phyloP scores from a whole-genome alignment of 1,140 invertebrate genomes.

The Magallana ariakensis region DNA sequence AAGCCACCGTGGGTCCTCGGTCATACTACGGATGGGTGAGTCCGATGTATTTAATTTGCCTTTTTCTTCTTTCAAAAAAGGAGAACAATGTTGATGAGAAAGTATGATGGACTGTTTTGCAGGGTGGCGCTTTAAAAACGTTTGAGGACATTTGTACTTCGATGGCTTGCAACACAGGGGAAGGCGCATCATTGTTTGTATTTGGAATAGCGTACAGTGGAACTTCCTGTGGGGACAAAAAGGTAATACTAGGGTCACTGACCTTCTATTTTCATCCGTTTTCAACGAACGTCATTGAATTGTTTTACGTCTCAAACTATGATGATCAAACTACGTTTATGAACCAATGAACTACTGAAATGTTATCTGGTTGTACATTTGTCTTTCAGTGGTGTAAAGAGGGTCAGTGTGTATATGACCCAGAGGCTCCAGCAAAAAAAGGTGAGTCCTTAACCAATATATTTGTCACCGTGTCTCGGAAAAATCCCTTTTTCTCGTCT shows the following conservation, averaged over 20 bases:
- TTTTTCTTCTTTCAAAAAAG: no score
- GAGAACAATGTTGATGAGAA: no score
- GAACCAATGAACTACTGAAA: no score
- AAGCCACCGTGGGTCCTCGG: neutral
- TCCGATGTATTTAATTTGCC: neutral
- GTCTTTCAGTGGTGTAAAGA: slow-evolving; percentile 12
- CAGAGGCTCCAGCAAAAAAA: neutral
- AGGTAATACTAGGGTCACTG: neutral
- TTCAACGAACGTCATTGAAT: no score
- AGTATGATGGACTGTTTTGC: neutral
- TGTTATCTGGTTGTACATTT: neutral
- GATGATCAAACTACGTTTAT: no score
- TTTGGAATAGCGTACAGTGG: slow-evolving; percentile 5
- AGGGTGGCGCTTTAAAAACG: neutral
- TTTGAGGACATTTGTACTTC: slow-evolving; percentile 10
- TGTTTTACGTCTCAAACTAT: no score
- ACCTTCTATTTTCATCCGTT: no score
- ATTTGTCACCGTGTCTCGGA: no score
- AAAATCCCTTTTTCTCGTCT: no score
- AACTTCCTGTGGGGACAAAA: neutral
- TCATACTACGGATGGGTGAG: slow-evolving; percentile 47
- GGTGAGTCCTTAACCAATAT: neutral
- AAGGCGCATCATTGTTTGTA: neutral
- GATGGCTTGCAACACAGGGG: slow-evolving; percentile 6
- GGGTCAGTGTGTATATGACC: neutral